Percentiles rank a stretch among this genome's conserved stretches.
Evolutionary conservation across 2,113 vertebrate species (phyloP).

Genomic region (Platanista minor): DNA sequence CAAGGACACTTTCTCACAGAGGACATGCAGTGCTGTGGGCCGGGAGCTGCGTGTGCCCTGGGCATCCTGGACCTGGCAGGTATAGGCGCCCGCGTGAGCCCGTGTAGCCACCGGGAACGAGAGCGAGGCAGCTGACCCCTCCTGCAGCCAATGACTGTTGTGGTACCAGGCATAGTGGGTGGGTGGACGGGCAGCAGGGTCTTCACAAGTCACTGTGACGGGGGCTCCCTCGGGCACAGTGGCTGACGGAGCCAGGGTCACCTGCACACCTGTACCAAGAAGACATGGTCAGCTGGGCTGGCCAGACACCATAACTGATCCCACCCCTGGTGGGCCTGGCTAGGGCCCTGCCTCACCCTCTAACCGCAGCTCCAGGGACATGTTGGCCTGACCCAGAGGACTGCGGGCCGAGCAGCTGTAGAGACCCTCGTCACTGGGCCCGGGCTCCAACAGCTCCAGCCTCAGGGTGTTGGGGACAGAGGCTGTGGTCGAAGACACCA

Average conservation of each 20-base stretch:
- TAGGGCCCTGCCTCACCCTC: conserved; percentile 64
- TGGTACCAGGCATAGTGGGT: conserved; percentile 76
- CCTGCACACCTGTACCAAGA: conserved; percentile 56
- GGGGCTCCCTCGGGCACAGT: conserved; percentile 71
- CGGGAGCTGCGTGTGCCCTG: conserved; percentile 47
- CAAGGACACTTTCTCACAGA: conserved; percentile 74
- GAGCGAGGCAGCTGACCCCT: conserved; percentile 40
- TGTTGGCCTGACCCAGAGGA: conserved; percentile 32
- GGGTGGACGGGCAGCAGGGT: background rate
- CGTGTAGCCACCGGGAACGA: background rate
- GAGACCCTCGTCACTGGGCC: conserved; percentile 58
- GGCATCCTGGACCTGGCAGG: conserved; percentile 65
- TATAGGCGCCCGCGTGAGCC: conserved; percentile 68
- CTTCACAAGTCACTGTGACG: conserved; percentile 75
- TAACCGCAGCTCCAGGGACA: conserved; percentile 52
- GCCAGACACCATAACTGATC: background rate
- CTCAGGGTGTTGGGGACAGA: conserved; percentile 68
- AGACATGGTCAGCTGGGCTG: background rate
- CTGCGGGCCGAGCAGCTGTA: conserved; percentile 76
- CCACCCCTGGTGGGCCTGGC: background rate
- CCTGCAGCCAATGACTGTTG: conserved; percentile 76
- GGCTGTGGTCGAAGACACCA: background rate
- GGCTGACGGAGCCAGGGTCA: conserved; percentile 62
- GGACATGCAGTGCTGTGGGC: conserved; percentile 61
- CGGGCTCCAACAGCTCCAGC: conserved; percentile 70